Conservation (phyloP, 2,113 vertebrate species). For the Catharus minimus region DNA sequence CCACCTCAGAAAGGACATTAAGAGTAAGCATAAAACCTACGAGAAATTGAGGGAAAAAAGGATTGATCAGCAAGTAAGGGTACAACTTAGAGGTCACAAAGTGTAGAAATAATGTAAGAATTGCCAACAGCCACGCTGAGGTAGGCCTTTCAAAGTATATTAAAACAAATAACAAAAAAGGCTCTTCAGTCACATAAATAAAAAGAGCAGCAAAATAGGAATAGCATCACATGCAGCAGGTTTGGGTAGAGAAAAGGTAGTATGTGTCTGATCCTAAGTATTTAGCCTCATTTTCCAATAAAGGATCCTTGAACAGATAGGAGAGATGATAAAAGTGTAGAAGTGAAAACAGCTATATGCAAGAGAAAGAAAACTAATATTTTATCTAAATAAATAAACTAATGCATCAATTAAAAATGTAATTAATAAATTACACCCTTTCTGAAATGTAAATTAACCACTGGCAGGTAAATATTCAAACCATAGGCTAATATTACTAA, state of each 20-base stretch:
- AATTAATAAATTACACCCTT: background rate
- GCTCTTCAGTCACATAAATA: conserved; percentile 32
- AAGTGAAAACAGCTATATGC: background rate
- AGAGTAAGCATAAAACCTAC: conserved; percentile 44
- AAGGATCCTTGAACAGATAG: background rate
- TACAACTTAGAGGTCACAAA: conserved; percentile 33
- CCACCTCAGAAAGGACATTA: conserved; percentile 37
- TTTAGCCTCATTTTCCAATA: background rate
- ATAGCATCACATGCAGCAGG: background rate
- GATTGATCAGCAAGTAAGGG: conserved; percentile 60
- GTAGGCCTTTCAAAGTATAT: conserved; percentile 52
- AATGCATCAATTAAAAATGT: background rate
- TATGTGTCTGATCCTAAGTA: background rate
- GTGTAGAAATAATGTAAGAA: conserved; percentile 52
- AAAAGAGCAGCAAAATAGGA: background rate
- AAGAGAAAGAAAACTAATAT: background rate
- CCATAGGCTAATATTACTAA: background rate
- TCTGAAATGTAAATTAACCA: background rate
- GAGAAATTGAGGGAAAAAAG: conserved; percentile 32
- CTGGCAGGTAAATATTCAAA: background rate
- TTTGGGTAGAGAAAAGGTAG: background rate
- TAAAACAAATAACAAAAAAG: conserved; percentile 54
- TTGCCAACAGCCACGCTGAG: conserved; percentile 49
- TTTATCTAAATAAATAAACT: background rate
- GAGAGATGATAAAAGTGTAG: background rate